Evolutionary conservation across 1,140 invertebrate species (phyloP), one percentile per base, ranked within the genome.

Genomic region (Drosophila truncata): DNA sequence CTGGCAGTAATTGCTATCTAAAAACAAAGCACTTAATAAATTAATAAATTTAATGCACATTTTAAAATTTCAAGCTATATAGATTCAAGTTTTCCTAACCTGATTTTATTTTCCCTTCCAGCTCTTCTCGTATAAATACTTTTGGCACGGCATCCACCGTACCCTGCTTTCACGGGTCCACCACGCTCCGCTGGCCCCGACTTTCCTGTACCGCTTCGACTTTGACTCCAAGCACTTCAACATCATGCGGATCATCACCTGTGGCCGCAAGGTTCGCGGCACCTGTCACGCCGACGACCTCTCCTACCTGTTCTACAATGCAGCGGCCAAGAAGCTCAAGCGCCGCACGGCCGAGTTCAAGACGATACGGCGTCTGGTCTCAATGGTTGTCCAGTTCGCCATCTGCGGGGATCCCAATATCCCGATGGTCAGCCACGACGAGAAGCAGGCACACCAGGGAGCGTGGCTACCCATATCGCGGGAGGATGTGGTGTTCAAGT

Each of bases 251-350:
- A 82, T 94, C 47, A 94, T 94, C 72, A 92, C 91, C 39, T 92
- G 91, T 23, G 91, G 91, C 6, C 80, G 90, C 37, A 92, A 92
- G 63, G 77, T 91, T 59, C 90, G 91, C 8, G 91, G 91, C 64
- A 94, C 94, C n/a, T 94, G 93, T 72, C 95, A 96, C 82, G 94
- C 93, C 0, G 95, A 96, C 72, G 95, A 96, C 78, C 64, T 96
- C 5, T 95, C 94, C 60, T 96, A 96, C 88, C 74, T 96, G 41
- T 96, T 96, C 80, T 93, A 94, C 76, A 94, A 93, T 65, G 87
- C 80, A 58, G 84, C 94, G 27, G 93, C 93, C 46, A 84, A 91
- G 33, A 93, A 93, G 65, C 77, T 92, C 54, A 92, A 93, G 59
- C 73, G 77, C 2, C 91, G 81, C 47, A 82, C 91, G 10, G 86